Conservation (phyloP, 2,113 vertebrate species). For the Nibea albiflora region DNA sequence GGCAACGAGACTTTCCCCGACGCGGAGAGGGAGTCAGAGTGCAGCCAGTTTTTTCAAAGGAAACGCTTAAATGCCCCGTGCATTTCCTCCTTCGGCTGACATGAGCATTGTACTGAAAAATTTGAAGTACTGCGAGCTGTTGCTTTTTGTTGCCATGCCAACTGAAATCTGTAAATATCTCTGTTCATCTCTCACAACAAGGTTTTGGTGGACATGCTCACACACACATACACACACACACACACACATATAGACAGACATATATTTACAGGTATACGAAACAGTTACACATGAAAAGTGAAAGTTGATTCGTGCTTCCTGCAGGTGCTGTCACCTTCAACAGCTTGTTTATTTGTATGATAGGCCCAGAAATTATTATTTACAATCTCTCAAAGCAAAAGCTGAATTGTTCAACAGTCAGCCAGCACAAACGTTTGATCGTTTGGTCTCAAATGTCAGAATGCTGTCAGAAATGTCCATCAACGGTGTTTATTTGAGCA, state of each 20-base stretch:
- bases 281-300: conserved; percentile 13
- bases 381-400: not conserved
- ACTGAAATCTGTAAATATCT: conserved; percentile 81
- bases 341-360: not conserved
- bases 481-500: too few relatives aligned
- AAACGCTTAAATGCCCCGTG: conserved; percentile 47
- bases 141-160: conserved; percentile 84
- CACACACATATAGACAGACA: not conserved
- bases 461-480: too few relatives aligned
- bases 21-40: conserved; percentile 24
- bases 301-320: not conserved
- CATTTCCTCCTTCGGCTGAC: conserved; percentile 47
- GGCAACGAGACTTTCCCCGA: conserved; percentile 26
- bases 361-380: not conserved
- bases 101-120: conserved; percentile 59
- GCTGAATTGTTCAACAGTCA: too few relatives aligned
- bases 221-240: not conserved
- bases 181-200: conserved; percentile 46
- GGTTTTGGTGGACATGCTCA: conserved; percentile 50
- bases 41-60: conserved; percentile 38
- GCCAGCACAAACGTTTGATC: too few relatives aligned
- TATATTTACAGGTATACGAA: not conserved
- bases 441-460: not conserved
- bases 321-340: not conserved
- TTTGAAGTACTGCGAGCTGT: conserved; percentile 73